Conservation (phyloP, 2,888 invertebrate species). For the Drosophila anomalata region DNA sequence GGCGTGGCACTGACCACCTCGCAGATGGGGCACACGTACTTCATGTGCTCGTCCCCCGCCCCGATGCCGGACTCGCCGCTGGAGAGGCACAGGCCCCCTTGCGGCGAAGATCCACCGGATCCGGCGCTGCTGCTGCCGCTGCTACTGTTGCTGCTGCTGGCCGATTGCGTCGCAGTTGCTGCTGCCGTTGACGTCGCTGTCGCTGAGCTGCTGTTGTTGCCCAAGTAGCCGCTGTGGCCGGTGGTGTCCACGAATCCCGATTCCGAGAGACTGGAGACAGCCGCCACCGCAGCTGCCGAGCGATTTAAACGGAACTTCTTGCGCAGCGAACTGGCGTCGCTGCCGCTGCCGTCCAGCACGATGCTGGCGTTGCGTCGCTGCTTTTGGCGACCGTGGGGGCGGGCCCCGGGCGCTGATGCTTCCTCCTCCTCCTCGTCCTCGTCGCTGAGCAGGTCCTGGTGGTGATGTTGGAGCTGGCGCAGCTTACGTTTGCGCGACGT, state of each 20-base stretch:
- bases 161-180: conserved; percentile 18
- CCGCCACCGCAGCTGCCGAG: conserved; percentile 13
- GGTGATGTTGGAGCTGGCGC: conserved; percentile 45
- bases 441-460: conserved; percentile 56
- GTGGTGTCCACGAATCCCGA: conserved; percentile 83
- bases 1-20: conserved; percentile 86
- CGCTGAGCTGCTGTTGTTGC: conserved; percentile 51
- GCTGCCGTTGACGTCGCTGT: conserved; percentile 10
- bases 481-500: conserved; percentile 64
- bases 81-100: conserved; percentile 58
- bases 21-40: conserved; percentile 88
- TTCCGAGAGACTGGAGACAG: conserved; percentile 63
- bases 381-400: conserved; percentile 66
- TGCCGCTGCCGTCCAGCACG: conserved; percentile 46
- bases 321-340: conserved; percentile 76
- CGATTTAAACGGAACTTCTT: conserved; percentile 82
- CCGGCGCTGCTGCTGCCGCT: conserved; percentile 56
- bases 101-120: conserved; percentile 81
- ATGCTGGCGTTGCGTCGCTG: conserved; percentile 70
- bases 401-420: conserved; percentile 21
- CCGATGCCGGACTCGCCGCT: conserved; percentile 76
- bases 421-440: conserved; percentile 72
- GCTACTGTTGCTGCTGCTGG: conserved; percentile 13
- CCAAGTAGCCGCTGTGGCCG: conserved; percentile 68
- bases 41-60: conserved; percentile 82